These are phyloP conservation scores for Crepidodera aurea DNA, from an alignment of 2,888 invertebrate genomes.

Conservation along the genomic window DNA sequence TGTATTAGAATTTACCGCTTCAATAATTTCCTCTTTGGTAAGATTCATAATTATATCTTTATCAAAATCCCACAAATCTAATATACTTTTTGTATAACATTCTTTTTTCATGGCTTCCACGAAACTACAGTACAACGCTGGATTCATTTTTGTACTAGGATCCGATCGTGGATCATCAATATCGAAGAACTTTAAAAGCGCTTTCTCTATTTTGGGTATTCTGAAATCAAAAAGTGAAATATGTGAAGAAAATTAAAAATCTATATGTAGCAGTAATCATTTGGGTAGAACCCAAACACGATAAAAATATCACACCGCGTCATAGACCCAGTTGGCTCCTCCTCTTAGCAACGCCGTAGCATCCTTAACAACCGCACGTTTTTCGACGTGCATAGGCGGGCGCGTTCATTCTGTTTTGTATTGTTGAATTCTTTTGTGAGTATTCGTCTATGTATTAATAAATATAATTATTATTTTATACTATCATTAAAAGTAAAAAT, in stretches of 20 bases:
- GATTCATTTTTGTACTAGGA: slow-evolving; percentile 66
- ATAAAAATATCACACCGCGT: no score
- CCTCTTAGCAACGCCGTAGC: no score
- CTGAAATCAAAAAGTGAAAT: slow-evolving; percentile 36
- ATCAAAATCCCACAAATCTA: slow-evolving; percentile 77
- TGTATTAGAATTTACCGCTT: slow-evolving; percentile 67
- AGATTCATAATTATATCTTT: slow-evolving; percentile 63
- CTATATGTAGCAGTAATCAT: no score
- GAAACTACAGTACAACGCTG: slow-evolving; percentile 71
- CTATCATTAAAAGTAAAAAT: no score
- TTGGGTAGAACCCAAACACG: no score
- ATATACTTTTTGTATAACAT: slow-evolving; percentile 71
- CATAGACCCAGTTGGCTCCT: no score
- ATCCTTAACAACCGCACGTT: no score
- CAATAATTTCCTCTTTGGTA: slow-evolving; percentile 69
- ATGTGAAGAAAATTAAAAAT: background rate
- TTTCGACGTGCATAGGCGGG: no score
- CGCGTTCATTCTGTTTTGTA: no score
- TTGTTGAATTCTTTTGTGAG: no score
- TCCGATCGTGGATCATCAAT: slow-evolving; percentile 56
- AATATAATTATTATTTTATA: no score
- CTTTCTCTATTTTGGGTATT: slow-evolving; percentile 49
- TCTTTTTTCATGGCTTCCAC: slow-evolving; percentile 68
- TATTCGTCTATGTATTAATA: no score
- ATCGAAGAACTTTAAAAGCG: slow-evolving; percentile 40